Evolutionary conservation across 2,113 vertebrate species (phyloP), one percentile per base, ranked within the genome.

Genomic region (Seriola dumerili): DNA sequence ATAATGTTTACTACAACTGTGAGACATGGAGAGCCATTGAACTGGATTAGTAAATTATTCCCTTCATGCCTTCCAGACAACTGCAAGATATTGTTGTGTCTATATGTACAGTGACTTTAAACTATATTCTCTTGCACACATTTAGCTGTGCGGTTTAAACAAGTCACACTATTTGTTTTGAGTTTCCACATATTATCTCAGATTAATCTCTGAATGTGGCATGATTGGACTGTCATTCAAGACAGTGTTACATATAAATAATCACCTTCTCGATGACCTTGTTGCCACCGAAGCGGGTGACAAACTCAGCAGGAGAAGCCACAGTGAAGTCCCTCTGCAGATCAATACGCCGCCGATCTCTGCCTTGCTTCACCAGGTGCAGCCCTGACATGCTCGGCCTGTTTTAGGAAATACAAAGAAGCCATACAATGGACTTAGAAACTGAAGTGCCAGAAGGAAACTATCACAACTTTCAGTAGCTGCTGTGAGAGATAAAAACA

Each of bases 311-410:
- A 5, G 98, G 98, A 8, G 98, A 99, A 13, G 98, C 98, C 62
- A 99, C 98, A 0, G 98, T 99, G 93, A 99, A 99, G 93, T 99
- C 98, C 52, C 98, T 93, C 86, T 99, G 98, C 38, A 97, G 95
- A 7, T 99, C 98, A 2, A 97, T 95, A 52, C 98, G 97, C 87
- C 97, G 96, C 78, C 97, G 95, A 72, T 99, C 98, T 85, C 97
- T 91, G 85, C 98, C 97, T 83, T 98, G 98, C 88, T 99, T 99
- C 62, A 98, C 96, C 77, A 99, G 93, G 81, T 99, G 97, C 55
- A 99, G 92, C n/a, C 98, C 98, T 44, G 98, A 99, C 98, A 99
- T 99, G 73, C 98, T 99, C 48, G 98, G 97, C 92, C 98, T 99
- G 85, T 82, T 83, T 76, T 21, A 23, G 81, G 11, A 66, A 52